Evolutionary conservation across 2,888 invertebrate species (phyloP).

Genomic region (Oconnorella tubifera): DNA sequence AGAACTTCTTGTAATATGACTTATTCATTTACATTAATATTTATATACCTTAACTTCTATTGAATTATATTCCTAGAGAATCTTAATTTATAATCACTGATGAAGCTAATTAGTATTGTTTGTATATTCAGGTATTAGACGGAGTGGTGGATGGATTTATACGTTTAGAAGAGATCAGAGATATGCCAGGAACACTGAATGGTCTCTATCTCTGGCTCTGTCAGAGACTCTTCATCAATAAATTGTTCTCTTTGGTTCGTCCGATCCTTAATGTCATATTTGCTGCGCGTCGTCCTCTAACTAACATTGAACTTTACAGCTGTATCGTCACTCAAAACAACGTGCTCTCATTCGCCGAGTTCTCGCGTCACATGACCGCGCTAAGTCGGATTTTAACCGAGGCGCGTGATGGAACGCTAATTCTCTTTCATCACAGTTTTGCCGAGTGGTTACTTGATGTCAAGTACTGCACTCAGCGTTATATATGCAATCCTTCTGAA

Average conservation of each 20-base stretch:
- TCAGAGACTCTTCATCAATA: constrained; percentile 85
- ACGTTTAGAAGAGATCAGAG: constrained; percentile 77
- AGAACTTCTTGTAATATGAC: too few relatives aligned
- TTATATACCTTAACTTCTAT: too few relatives aligned
- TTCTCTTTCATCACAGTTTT: constrained; percentile 89
- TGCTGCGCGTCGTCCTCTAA: constrained; percentile 80
- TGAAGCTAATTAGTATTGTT: too few relatives aligned
- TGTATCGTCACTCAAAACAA: constrained; percentile 77
- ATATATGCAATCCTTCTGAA: constrained; percentile 71
- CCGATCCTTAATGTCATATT: constrained; percentile 76
- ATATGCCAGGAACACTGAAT: constrained; percentile 91
- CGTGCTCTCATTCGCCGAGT: constrained; percentile 60
- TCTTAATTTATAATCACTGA: too few relatives aligned
- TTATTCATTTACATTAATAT: too few relatives aligned
- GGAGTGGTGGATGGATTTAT: constrained; percentile 92
- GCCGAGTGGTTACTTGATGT: constrained; percentile 92
- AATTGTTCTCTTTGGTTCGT: constrained; percentile 70
- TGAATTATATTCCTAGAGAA: too few relatives aligned
- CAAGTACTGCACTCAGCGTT: constrained; percentile 94
- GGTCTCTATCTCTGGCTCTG: constrained; percentile 92
- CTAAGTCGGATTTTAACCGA: constrained; percentile 62
- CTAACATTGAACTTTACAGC: constrained; percentile 69
- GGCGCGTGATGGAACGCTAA: constrained; percentile 65
- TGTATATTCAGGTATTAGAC: constrained; percentile 60
- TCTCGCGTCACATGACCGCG: constrained; percentile 42